phyloP scores from a whole-genome alignment of 2,113 vertebrate species.

The Poeciliopsis occidentalis region DNA sequence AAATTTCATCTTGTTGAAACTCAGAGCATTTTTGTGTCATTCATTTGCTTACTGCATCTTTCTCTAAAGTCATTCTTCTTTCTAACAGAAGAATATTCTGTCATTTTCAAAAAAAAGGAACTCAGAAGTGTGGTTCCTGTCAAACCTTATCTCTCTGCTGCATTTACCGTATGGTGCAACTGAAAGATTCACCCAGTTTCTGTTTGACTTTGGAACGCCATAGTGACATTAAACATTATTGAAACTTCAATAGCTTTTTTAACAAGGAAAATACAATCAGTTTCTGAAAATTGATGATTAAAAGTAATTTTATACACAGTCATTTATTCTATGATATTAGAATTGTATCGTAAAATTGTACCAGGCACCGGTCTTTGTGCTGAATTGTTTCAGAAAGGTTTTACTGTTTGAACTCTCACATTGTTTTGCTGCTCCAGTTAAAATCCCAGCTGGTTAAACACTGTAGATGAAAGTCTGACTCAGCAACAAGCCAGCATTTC shows the following conservation, averaged over 20 bases:
- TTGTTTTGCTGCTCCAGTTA: conserved; percentile 44
- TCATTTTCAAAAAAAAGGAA: conserved; percentile 7
- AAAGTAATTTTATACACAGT: too few species aligned
- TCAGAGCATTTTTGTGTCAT: conserved; percentile 15
- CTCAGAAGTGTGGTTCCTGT: conserved; percentile 5
- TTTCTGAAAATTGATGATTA: too few species aligned
- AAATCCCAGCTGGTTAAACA: conserved; percentile 63
- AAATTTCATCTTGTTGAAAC: neutral
- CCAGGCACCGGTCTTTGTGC: neutral
- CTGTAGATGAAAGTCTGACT: conserved; percentile 75
- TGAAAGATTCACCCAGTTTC: neutral
- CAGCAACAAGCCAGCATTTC: conserved; percentile 62
- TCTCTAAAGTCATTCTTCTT: conserved; percentile 1
- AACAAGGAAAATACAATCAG: neutral
- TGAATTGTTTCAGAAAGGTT: neutral
- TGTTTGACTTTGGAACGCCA: neutral
- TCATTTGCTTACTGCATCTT: neutral
- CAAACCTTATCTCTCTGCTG: neutral
- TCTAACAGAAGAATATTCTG: conserved; percentile 10
- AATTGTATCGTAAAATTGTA: neutral
- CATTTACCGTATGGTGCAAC: neutral
- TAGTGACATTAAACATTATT: neutral
- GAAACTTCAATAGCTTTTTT: neutral
- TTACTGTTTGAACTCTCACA: conserved; percentile 5
- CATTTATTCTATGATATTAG: too few species aligned